These are phyloP conservation scores for Phoenicopterus ruber DNA, from an alignment of 2,113 vertebrate genomes.

Conservation along the genomic window DNA sequence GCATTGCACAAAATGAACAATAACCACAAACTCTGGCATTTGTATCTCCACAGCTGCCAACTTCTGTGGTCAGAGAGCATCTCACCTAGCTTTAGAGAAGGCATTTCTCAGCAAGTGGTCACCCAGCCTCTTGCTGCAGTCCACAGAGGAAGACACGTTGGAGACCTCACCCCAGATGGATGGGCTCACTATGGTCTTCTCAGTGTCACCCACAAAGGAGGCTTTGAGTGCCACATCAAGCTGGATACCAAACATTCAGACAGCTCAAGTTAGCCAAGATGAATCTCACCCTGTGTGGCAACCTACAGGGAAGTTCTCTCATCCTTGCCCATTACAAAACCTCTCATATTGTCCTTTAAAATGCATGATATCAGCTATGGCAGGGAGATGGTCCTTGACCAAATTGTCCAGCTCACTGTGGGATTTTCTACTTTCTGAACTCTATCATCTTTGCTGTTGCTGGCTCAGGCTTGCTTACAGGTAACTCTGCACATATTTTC, in stretches of 20 bases:
- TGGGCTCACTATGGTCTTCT: background rate
- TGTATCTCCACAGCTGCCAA: background rate
- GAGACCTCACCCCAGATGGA: background rate
- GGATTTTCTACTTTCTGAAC: constrained; percentile 30
- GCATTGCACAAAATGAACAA: background rate
- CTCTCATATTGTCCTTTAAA: background rate
- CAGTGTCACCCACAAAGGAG: background rate
- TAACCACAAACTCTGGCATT: background rate
- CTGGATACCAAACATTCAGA: background rate
- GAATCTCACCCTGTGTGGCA: background rate
- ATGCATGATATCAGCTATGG: background rate
- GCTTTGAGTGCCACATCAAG: background rate
- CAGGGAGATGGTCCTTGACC: background rate
- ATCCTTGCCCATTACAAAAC: background rate
- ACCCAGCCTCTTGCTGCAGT: background rate
- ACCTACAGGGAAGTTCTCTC: background rate
- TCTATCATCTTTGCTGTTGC: constrained; percentile 1
- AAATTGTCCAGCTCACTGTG: background rate
- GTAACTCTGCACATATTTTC: constrained; percentile 34
- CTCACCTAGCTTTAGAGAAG: background rate
- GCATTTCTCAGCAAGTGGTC: background rate
- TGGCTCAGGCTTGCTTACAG: background rate
- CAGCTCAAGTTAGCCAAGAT: background rate
- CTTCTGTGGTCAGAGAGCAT: background rate
- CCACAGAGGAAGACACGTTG: rapidly evolving